Base-by-base conservation (phyloP, 2,797 vertebrate genomes). In the Pangasius macronema region DNA sequence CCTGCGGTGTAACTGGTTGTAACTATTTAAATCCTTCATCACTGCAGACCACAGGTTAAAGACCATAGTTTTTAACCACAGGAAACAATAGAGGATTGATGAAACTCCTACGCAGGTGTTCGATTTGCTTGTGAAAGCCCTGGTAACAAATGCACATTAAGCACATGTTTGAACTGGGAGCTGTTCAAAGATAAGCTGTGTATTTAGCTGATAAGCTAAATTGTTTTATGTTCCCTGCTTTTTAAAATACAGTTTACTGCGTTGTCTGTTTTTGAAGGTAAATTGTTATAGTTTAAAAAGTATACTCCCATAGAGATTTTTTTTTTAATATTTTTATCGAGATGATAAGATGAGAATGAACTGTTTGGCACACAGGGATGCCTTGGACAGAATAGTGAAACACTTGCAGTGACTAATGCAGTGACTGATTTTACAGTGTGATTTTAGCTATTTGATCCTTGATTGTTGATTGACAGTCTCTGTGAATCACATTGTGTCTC, bases 131-230 rank as follows among this genome's bases (percentile, higher is more conserved):
- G 22, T 1, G 57, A 63, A 51, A 59, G 61, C 22, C 13, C 18
- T 73, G 27, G 46, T 79, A 72, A 89, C 20, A 55, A 72, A 79
- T 86, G 83, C 55, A 84, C 84, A 82, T 59, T 84, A 84, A 86
- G 82, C 18, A 82, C 79, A 39, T 70, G 80, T 87, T 87, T 89
- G 72, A 79, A 82, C 51, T 70, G 53, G 13, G 75, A 83, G 51
- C 67, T 72, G 49, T 88, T 90, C 63, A 82, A 82, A 86, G 68
- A 82, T 82, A 87, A 87, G 68, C 51, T 87, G 70, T 88, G 67
- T 81, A 79, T 80, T 88, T 86, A 83, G 70, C 30, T 83, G 84
- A 90, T 87, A 88, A 36, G 86, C 42, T 85, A 75, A 70, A 70
- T 63, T 20, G 57, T 30, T 72, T 65, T 73, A 75, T 73, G 42